Conservation (phyloP, 2,113 vertebrate genomes). For the Crotalus horridus region DNA sequence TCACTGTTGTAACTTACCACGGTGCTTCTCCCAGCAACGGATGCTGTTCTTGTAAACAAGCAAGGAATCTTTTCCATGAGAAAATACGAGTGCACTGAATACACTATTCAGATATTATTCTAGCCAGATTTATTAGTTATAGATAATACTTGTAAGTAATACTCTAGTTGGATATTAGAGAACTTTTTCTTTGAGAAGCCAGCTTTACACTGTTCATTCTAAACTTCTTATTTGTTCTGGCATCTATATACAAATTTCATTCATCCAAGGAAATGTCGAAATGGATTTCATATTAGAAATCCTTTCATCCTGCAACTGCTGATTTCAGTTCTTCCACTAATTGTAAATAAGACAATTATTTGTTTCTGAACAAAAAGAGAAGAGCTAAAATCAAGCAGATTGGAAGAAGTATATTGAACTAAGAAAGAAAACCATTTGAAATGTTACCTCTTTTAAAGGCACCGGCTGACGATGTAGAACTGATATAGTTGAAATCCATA, state of each 20-base stretch:
- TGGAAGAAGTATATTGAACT: background rate
- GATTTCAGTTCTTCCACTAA: background rate
- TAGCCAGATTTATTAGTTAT: background rate
- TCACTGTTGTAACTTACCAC: background rate
- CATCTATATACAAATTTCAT: background rate
- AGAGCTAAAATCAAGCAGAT: background rate
- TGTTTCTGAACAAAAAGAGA: background rate
- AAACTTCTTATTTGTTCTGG: background rate
- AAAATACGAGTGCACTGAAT: background rate
- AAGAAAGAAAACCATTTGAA: background rate
- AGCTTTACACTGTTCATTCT: background rate
- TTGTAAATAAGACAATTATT: background rate
- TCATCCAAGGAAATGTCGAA: background rate
- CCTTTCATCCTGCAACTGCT: background rate
- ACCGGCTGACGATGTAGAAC: background rate
- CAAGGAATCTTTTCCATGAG: background rate
- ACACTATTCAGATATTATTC: background rate
- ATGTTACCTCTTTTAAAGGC: background rate
- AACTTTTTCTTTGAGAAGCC: background rate
- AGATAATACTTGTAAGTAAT: background rate
- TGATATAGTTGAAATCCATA: background rate
- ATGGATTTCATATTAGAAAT: conserved; percentile 16
- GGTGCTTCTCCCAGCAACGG: background rate
- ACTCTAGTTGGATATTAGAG: background rate
- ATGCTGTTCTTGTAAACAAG: background rate